phyloP scores from a whole-genome alignment of 2,797 vertebrate genomes.

The Oreortyx pictus region DNA sequence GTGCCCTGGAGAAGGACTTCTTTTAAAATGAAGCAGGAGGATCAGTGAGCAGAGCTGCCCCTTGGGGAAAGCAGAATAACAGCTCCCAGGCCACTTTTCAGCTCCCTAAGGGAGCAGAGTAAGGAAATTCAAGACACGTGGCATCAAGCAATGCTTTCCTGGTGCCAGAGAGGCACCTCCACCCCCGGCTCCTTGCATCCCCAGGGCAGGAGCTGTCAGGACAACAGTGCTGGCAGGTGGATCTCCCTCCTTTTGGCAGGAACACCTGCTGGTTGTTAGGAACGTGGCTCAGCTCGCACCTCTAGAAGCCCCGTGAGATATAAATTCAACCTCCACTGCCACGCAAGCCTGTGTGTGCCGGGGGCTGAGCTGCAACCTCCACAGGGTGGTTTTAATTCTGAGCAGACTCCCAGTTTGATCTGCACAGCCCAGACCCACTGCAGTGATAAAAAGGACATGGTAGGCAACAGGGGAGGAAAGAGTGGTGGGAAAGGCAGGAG shows the following conservation, averaged over 20 bases:
- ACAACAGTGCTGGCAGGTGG: not conserved
- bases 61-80: not conserved
- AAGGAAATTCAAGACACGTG: not conserved
- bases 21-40: not conserved
- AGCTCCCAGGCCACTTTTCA: not conserved
- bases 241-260: not conserved
- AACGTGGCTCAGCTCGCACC: not conserved
- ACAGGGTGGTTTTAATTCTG: slow-evolving; percentile 6
- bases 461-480: not conserved
- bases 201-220: not conserved
- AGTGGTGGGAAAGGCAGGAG: not conserved
- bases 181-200: not conserved
- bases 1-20: not conserved
- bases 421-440: not conserved
- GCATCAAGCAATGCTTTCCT: not conserved
- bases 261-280: not conserved
- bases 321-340: not conserved
- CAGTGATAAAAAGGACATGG: slow-evolving; percentile 24
- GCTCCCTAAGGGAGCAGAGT: not conserved
- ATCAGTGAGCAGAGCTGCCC: not conserved
- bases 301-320: not conserved
- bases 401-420: slow-evolving; percentile 20
- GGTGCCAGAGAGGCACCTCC: not conserved
- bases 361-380: not conserved
- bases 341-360: not conserved